Evolutionary conservation across 2,888 invertebrate genomes (phyloP), one percentile per base, ranked within the genome.

Genomic region (Aplocera efformata): DNA sequence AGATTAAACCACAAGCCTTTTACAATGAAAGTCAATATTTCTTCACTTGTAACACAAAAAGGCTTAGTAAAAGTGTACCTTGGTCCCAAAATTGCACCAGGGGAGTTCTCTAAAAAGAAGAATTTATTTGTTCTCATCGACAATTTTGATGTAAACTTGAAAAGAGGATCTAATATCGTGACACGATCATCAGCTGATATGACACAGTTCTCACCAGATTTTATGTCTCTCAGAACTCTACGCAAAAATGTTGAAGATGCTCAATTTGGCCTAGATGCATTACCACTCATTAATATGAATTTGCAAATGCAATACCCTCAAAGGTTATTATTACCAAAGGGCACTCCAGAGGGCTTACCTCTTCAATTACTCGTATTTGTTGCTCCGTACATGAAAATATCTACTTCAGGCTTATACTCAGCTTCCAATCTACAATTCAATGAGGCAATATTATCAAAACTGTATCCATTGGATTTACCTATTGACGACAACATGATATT

Each of bases 1-100:
- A 91, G 94, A 59, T 79, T 95, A 35, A 93, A 92, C 67, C 92
- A 94, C 76, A 92, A 94, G 56, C 91, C 92, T 5, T 94, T 94
- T 82, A 86, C 85, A 43, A 86, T 92, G 54, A 91, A 91, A 66
- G 79, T 94, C 27, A 88, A 90, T 32, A 83, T 94, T 24, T 83
- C 89, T 9, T 90, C 93, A 13, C 86, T 92, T 27, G 89, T 91
- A 23, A 66, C 82, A 1, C 85, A 85, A 49, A 90, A 91, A 63
- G 92, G 90, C 7, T 74, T 90, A 22, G 77, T 94, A 6, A 92
- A 92, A 58, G 79, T 93, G 27, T 94, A 91, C 82, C 67, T 94
- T 23, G 94, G 93, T 42, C 94, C 94, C 2, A 93, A 92, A 76
- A 88, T 90, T 52, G 89, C 92, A 62, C 89, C 90, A 24, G 89